These are phyloP conservation scores for Eurosta solidaginis DNA, from an alignment of 1,140 invertebrate genomes.

Conservation along the genomic window DNA sequence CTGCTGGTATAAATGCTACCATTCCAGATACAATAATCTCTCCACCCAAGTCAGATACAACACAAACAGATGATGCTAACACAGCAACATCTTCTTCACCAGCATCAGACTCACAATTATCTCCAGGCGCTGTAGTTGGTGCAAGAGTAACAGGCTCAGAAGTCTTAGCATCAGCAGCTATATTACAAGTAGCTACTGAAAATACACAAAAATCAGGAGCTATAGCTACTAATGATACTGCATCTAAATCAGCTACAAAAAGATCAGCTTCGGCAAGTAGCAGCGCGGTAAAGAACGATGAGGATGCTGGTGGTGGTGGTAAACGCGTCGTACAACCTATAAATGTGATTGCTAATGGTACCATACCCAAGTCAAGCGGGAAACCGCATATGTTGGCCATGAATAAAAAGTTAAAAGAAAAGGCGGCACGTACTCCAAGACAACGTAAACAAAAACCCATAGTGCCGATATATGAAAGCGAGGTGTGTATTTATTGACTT, in stretches of 20 bases:
- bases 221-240: not conserved
- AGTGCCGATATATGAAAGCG: slow-evolving; percentile 57
- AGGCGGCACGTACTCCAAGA: slow-evolving; percentile 45
- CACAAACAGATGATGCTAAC: slow-evolving; percentile 56
- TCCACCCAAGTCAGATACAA: slow-evolving; percentile 55
- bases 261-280: not conserved
- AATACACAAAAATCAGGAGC: not conserved
- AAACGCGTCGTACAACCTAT: slow-evolving; percentile 35
- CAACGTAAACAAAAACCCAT: slow-evolving; percentile 47
- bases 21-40: slow-evolving; percentile 55
- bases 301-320: not conserved
- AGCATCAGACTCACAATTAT: slow-evolving; percentile 51
- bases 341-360: slow-evolving; percentile 46
- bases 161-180: not conserved
- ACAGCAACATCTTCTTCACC: slow-evolving; percentile 53
- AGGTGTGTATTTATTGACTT: slow-evolving; percentile 36
- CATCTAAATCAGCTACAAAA: not conserved
- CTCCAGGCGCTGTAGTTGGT: slow-evolving; percentile 33
- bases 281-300: not conserved
- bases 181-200: not conserved
- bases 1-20: slow-evolving; percentile 25
- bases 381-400: slow-evolving; percentile 49
- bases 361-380: slow-evolving; percentile 53
- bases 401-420: slow-evolving; percentile 47
- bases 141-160: not conserved